Percentiles rank a stretch among this genome's conserved stretches.
phyloP scores from a whole-genome alignment of 2,797 vertebrate species.

The Vultur gryphus region DNA sequence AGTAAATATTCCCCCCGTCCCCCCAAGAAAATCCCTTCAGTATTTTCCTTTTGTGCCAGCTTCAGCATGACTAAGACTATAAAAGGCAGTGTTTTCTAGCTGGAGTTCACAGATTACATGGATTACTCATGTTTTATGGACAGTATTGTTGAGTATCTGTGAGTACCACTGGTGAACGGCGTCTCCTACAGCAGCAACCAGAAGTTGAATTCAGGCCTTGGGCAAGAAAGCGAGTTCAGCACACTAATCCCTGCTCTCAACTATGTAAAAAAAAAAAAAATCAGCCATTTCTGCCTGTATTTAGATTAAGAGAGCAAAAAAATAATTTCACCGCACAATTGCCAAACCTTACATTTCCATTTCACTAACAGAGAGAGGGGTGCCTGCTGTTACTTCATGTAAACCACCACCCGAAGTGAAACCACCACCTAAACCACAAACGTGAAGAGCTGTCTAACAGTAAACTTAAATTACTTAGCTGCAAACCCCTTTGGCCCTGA shows the following conservation, averaged over 20 bases:
- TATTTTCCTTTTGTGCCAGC: neutral
- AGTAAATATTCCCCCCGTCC: neutral
- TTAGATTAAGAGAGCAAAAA: too few relatives aligned
- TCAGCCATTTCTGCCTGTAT: neutral
- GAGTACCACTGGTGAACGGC: neutral
- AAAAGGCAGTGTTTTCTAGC: neutral
- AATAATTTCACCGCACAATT: rapidly evolving
- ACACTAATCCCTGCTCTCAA: neutral
- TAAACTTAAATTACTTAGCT: neutral
- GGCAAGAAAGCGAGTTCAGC: neutral
- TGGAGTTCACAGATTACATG: neutral
- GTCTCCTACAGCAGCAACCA: neutral
- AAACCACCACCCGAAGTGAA: neutral
- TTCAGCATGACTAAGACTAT: neutral
- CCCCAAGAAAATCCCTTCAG: neutral
- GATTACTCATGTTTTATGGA: neutral
- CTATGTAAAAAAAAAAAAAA: neutral
- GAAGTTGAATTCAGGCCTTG: neutral
- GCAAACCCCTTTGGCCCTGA: neutral
- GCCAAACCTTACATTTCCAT: neutral
- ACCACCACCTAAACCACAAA: neutral
- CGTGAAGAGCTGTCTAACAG: neutral
- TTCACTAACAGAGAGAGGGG: neutral
- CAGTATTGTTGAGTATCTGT: neutral
- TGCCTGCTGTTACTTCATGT: neutral